These are phyloP conservation scores for Enteromius unitaeniatus DNA, from an alignment of 2,797 vertebrate species.

Conservation along the genomic window DNA sequence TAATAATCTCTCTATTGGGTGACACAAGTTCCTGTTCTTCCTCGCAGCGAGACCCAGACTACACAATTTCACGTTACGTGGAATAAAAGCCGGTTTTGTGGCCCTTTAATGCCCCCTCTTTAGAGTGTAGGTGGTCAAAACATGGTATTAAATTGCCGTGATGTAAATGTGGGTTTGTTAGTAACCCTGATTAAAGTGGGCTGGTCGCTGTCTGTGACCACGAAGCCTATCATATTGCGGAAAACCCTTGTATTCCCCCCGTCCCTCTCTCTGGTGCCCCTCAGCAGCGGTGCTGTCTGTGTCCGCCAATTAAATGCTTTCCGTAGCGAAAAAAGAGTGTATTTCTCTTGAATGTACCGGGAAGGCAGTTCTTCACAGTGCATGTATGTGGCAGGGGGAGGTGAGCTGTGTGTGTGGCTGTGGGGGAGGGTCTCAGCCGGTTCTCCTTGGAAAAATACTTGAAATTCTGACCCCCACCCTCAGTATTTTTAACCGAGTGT, in stretches of 20 bases:
- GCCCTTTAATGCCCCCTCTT: background rate
- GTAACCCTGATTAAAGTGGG: conserved; percentile 18
- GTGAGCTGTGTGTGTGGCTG: conserved; percentile 53
- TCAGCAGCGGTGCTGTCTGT: background rate
- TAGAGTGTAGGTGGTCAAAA: background rate
- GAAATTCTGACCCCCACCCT: conserved; percentile 61
- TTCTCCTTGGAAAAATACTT: conserved; percentile 68
- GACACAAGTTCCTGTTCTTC: background rate
- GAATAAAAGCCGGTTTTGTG: background rate
- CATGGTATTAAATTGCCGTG: conserved; percentile 12
- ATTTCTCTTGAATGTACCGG: background rate
- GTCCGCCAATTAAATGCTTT: background rate
- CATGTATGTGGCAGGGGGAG: conserved; percentile 36
- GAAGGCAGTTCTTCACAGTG: background rate
- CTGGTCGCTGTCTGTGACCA: conserved; percentile 4
- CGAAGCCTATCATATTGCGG: conserved; percentile 40
- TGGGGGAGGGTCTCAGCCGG: conserved; percentile 69
- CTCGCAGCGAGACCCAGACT: background rate
- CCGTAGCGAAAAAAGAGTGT: background rate
- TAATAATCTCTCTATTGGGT: background rate
- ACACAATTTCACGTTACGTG: background rate
- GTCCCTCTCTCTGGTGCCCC: background rate
- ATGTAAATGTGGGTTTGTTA: conserved; percentile 20
- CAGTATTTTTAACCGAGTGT: conserved; percentile 32
- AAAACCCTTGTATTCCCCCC: background rate